Evolutionary conservation across 2,797 vertebrate species (phyloP).

Genomic region (Erethizon dorsatum): DNA sequence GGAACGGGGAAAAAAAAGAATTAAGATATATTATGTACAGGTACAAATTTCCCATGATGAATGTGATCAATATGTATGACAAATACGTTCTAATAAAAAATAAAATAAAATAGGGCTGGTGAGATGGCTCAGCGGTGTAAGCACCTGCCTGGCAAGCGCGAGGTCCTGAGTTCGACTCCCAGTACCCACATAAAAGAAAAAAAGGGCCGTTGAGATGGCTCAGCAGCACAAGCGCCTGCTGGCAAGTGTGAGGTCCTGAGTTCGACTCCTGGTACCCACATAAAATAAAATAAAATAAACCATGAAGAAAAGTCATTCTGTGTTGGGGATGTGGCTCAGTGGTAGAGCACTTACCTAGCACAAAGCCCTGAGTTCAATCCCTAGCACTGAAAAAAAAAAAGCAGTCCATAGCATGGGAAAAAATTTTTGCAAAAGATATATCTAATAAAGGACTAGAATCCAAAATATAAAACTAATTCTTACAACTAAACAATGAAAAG

Average conservation of each 20-base stretch:
- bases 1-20: neutral
- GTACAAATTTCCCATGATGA: neutral
- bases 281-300: no score
- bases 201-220: no score
- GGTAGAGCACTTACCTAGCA: neutral
- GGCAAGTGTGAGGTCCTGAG: no score
- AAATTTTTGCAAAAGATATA: conserved; percentile 39
- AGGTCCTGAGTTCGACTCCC: no score
- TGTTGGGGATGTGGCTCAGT: neutral
- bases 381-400: neutral
- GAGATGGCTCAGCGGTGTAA: no score
- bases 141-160: no score
- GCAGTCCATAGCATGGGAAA: neutral
- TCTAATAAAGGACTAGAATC: conserved; percentile 3
- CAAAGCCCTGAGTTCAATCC: neutral
- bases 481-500: neutral
- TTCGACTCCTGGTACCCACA: no score
- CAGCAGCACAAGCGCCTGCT: no score
- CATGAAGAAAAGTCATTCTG: neutral
- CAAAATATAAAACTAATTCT: neutral
- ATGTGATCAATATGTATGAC: neutral
- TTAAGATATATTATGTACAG: neutral
- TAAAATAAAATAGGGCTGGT: no score
- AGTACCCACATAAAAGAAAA: no score
- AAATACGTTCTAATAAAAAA: neutral